Evolutionary conservation across 2,888 invertebrate species (phyloP).

Genomic region (Epinotia demarniana): DNA sequence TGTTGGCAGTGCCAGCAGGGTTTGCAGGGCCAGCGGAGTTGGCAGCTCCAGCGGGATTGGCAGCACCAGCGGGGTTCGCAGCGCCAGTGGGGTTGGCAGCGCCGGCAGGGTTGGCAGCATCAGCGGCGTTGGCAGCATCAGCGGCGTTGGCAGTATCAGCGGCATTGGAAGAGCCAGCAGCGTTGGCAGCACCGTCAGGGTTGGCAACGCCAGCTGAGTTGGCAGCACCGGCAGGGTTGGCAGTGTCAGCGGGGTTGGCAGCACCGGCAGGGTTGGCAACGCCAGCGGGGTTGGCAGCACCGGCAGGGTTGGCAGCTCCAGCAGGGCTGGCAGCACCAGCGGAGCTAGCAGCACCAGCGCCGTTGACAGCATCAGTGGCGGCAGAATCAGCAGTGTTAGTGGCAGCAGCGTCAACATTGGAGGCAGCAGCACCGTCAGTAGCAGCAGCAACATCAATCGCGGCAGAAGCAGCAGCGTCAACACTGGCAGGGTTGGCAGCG

Average conservation of each 20-base stretch:
- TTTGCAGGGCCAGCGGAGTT: not conserved
- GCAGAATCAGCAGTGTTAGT: slow-evolving; percentile 12
- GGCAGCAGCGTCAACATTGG: too few species aligned
- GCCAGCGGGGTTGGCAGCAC: not conserved
- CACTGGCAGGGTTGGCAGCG: not conserved
- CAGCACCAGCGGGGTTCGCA: not conserved
- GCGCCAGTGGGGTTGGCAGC: not conserved
- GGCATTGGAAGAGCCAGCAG: not conserved
- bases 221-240: slow-evolving; percentile 5
- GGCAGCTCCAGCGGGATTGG: not conserved
- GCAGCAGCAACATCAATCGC: not conserved
- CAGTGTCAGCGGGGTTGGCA: not conserved
- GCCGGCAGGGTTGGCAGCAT: slow-evolving; percentile 2
- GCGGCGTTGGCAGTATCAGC: not conserved
- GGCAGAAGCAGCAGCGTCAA: slow-evolving; percentile 9
- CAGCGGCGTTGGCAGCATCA: not conserved
- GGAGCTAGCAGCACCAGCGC: slow-evolving; percentile 4
- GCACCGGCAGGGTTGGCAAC: not conserved
- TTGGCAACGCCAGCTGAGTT: slow-evolving; percentile 10
- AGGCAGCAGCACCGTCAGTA: not conserved
- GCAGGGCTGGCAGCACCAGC: not conserved
- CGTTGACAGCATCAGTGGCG: not conserved
- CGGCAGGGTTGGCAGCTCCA: not conserved
- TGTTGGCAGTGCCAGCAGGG: not conserved
- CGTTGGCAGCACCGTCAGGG: not conserved